phyloP scores from a whole-genome alignment of 2,113 vertebrate species.

The Macroglossus sobrinus region DNA sequence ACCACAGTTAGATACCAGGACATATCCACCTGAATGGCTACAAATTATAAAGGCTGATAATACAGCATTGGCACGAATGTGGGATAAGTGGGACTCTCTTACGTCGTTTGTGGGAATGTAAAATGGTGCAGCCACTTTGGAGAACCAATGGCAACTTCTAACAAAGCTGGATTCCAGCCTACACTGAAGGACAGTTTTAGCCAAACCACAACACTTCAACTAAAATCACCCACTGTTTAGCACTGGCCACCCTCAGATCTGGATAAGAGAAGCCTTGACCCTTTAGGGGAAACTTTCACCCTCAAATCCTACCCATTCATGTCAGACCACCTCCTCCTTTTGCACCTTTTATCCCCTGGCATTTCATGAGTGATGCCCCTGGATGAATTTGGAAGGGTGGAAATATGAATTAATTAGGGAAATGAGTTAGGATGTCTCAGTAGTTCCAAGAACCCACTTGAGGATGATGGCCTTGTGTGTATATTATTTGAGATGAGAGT shows the following conservation, averaged over 20 bases:
- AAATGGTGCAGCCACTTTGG: background rate
- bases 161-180: background rate
- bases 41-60: background rate
- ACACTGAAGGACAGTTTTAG: background rate
- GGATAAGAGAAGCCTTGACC: background rate
- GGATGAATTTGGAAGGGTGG: background rate
- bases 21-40: background rate
- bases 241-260: background rate
- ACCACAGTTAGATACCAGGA: background rate
- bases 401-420: background rate
- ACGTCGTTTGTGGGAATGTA: background rate
- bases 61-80: background rate
- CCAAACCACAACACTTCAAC: background rate
- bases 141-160: background rate
- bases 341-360: background rate
- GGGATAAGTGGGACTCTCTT: background rate
- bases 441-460: background rate
- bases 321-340: fast-evolving
- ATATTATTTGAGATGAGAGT: background rate
- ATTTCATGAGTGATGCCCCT: no score
- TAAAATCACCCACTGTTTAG: background rate
- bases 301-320: fast-evolving
- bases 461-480: background rate
- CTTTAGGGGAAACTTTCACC: background rate
- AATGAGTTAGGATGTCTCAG: background rate